Base-by-base conservation (phyloP, 1,140 invertebrate genomes). In the Grapholita molesta region DNA sequence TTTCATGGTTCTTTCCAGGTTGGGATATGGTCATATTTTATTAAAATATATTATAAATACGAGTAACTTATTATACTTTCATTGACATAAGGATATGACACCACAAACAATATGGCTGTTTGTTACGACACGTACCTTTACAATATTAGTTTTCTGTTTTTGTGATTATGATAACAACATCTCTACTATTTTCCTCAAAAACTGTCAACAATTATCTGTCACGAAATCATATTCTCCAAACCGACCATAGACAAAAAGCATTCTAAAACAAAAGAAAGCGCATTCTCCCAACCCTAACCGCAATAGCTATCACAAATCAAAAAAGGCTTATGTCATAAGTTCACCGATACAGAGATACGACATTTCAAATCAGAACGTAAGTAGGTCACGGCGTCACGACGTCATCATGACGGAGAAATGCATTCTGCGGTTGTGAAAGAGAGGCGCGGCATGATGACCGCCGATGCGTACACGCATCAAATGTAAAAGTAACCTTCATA, bases 361-460 rank as follows among this genome's bases (percentile, higher is more conserved):
- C 42, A 15, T 48, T 48, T 48, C 21, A 18, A 48, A n/a, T n/a
- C n/a, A 48, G 8, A 8, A 1, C 15, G 7, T 9, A 6, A 30
- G 42, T 9, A 48, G 55, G 55, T 61, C 55, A 61, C 24, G 11
- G 55, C 24, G 24, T 61, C 53, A n/a, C 55, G 25, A 32, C 35
- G 53, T 53, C 70, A 67, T 38, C 42, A 21, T 48, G 42, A 48
- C 24, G 48, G 32, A 38, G 24, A 35, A 61, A 61, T 61, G 55
- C 55, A 61, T 61, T 61, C 55, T 32, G 28, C 70, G 25, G 48
- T 33, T n/a, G 32, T 53, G 66, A 67, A 52, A 67, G 42, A 42
- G 35, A 67, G 35, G 66, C 35, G 38, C 30, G 66, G 52, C 67
- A 67, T 42, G 52, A 68, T 52, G 53, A 61, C 55, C 55, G 55